Base-by-base conservation (phyloP, 2,888 invertebrate genomes). In the Strigamia crassipes region DNA sequence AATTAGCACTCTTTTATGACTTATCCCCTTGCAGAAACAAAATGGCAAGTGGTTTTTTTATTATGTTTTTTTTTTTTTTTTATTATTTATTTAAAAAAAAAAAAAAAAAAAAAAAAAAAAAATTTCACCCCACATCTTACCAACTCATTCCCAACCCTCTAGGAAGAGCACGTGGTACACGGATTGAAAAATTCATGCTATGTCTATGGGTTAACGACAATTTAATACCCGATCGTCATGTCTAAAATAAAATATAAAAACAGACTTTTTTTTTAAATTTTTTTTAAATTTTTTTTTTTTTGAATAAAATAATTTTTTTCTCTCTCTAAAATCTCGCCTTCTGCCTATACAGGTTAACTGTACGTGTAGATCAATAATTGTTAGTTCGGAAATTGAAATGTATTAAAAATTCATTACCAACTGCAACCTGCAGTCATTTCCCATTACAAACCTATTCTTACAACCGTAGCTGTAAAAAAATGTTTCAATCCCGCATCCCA, bases 101-200 rank as follows among this genome's bases (percentile, higher is more conserved):
- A 56, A 18, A 56, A 56, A 56, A 56, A n/a, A n/a, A n/a, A n/a
- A n/a, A n/a, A 56, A 56, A 56, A 56, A 18, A 56, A 56, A 56
- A 56, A n/a, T 2, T 56, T 9, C 21, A n/a, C 56, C 56, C n/a
- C 18, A 56, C 56, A 21, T 56, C 56, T 18, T n/a, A 56, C 56
- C 56, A 18, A 56, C 56, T 56, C 56, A 18, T 56, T 56, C 18
- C 10, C 56, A 56, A 56, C 56, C 56, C 56, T 56, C 56, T 8
- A 1, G 56, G 56, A 56, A 56, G 56, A 56, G 18, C 56, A 56
- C 18, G 56, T 56, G 56, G 42, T 27, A 42, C 34, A 38, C 10
- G 38, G 77, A 82, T 82, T 82, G 82, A 80, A 82, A 82, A 82
- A 82, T 82, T 82, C 82, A 82, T 82, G 81, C 56, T 82, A 38